Percentiles rank a stretch among this genome's conserved stretches.
Conservation (phyloP, 2,797 vertebrate genomes). For the Amphiprion clarkii region DNA sequence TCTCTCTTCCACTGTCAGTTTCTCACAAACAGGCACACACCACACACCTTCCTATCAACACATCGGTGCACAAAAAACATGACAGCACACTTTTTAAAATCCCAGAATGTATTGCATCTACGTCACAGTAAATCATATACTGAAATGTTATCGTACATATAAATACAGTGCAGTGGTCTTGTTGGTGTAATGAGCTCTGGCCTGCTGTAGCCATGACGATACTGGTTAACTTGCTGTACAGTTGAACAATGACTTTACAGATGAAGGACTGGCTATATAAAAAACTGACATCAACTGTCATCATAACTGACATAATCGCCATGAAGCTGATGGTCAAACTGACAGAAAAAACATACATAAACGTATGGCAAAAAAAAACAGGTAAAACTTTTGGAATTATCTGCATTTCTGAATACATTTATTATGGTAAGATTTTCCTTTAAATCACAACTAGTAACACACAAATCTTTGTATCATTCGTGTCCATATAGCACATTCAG, state of each 20-base stretch:
- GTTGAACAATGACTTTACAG: constrained; percentile 27
- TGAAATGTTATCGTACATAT: constrained; percentile 60
- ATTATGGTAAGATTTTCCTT: background rate
- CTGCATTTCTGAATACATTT: background rate
- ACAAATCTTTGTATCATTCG: background rate
- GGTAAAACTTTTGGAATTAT: background rate
- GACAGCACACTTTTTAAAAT: constrained; percentile 42
- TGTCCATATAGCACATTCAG: background rate
- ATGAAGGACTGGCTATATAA: background rate
- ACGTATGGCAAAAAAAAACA: constrained; percentile 10
- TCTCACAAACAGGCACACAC: background rate
- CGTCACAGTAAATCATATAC: constrained; percentile 51
- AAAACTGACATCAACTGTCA: constrained; percentile 1
- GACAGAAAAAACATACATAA: constrained; percentile 31
- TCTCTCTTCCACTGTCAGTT: background rate
- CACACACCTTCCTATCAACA: background rate
- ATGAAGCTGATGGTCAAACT: constrained; percentile 22
- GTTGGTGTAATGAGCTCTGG: constrained; percentile 28
- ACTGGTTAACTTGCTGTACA: constrained; percentile 5
- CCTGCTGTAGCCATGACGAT: constrained; percentile 8
- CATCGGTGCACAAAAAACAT: constrained; percentile 25
- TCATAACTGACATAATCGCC: constrained; percentile 3
- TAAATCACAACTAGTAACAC: background rate
- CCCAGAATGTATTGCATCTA: constrained; percentile 59
- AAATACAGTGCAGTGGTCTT: constrained; percentile 63